Evolutionary conservation across 2,888 invertebrate genomes (phyloP).

Genomic region (Zonitis immaculata): DNA sequence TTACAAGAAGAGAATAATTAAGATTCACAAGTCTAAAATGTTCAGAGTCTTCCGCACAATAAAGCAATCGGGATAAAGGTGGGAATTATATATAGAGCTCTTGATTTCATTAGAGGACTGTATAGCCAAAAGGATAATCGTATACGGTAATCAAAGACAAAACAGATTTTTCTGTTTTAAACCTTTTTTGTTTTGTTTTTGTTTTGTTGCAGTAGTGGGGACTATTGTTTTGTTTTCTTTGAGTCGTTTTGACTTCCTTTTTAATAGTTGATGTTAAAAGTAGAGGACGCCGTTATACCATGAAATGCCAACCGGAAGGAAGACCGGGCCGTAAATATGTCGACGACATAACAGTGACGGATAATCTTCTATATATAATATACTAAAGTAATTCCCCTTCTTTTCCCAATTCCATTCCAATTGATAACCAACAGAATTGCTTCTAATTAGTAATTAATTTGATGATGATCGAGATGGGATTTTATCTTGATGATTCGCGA

Average conservation of each 20-base stretch:
- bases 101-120: slow-evolving; percentile 11
- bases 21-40: slow-evolving; percentile 36
- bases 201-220: too few species aligned
- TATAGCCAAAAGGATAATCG: slow-evolving; percentile 15
- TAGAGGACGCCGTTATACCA: slow-evolving; percentile 25
- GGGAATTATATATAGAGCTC: neutral
- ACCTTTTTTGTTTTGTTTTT: too few species aligned
- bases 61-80: slow-evolving; percentile 36
- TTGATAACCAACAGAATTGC: neutral
- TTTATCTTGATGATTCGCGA: slow-evolving; percentile 11
- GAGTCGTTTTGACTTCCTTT: neutral
- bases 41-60: slow-evolving; percentile 38
- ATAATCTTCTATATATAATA: slow-evolving; percentile 23
- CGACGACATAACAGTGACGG: slow-evolving; percentile 34
- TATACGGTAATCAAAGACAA: neutral
- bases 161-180: slow-evolving; percentile 7
- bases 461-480: too few species aligned
- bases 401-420: neutral
- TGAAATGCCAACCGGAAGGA: slow-evolving; percentile 37
- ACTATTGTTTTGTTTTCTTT: slow-evolving; percentile 10
- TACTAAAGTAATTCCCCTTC: too few species aligned
- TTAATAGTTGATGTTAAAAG: slow-evolving; percentile 19
- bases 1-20: slow-evolving; percentile 40
- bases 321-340: slow-evolving; percentile 38
- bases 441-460: too few species aligned